Conservation (phyloP, 2,888 invertebrate genomes). For the Phyto melanocephala region DNA sequence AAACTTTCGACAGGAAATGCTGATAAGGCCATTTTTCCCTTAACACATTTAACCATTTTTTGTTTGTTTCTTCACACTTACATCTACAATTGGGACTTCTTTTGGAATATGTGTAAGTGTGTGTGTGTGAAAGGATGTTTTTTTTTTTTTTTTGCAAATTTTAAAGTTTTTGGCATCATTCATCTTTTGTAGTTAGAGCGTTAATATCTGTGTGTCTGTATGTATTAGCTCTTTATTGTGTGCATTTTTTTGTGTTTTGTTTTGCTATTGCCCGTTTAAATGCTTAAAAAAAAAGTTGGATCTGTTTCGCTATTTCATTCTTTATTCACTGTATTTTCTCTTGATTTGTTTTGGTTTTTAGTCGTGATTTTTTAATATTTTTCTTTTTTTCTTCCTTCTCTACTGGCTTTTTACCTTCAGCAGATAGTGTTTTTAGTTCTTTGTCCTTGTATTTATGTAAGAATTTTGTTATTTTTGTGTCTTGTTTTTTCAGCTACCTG, state of each 20-base stretch:
- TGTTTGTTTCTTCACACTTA: constrained; percentile 30
- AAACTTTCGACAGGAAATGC: constrained; percentile 79
- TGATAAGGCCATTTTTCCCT: constrained; percentile 77
- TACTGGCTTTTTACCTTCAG: not conserved
- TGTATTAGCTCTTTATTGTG: constrained; percentile 29
- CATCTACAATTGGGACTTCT: constrained; percentile 64
- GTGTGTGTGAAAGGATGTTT: constrained; percentile 47
- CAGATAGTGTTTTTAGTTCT: constrained; percentile 42
- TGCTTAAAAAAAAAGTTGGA: constrained; percentile 47
- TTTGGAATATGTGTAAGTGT: constrained; percentile 57
- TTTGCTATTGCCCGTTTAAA: not conserved
- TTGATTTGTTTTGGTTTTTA: constrained; percentile 58
- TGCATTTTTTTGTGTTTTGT: not conserved
- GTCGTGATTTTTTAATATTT: constrained; percentile 28
- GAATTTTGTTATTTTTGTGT: not conserved
- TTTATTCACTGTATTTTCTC: constrained; percentile 50
- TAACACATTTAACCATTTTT: constrained; percentile 65
- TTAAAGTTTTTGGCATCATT: constrained; percentile 58
- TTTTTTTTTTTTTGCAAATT: constrained; percentile 46
- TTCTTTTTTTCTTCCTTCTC: not conserved
- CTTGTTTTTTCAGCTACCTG: constrained; percentile 38
- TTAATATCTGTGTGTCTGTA: constrained; percentile 43
- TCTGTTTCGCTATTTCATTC: constrained; percentile 44
- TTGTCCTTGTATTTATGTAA: constrained; percentile 29
- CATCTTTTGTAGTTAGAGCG: constrained; percentile 58